These are phyloP conservation scores for Stegostoma tigrinum DNA, from an alignment of 2,113 vertebrate species.

Conservation along the genomic window DNA sequence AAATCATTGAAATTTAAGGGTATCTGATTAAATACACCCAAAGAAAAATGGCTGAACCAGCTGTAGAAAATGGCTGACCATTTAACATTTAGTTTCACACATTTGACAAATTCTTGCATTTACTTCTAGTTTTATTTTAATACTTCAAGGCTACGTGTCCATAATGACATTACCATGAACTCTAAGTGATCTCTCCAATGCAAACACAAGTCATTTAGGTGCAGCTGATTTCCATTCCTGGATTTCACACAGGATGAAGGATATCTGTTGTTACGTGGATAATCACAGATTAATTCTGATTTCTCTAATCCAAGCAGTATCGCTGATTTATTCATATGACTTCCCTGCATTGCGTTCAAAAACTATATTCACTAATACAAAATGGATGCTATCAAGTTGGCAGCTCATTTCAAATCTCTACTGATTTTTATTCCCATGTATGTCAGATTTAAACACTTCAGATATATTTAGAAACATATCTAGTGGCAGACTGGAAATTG, in stretches of 20 bases:
- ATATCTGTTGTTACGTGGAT: neutral
- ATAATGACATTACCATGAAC: neutral
- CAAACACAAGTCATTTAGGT: neutral
- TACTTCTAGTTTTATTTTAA: neutral
- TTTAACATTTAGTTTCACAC: neutral
- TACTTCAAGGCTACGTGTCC: neutral
- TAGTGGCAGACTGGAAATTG: neutral
- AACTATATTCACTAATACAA: neutral
- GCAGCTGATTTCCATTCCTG: neutral
- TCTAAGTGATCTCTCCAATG: neutral
- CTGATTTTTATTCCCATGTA: neutral
- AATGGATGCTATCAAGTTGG: neutral
- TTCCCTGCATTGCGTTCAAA: neutral
- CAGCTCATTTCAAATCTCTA: neutral
- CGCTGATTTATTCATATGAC: neutral
- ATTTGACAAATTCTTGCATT: neutral
- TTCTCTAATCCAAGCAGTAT: neutral
- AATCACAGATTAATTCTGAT: conserved; percentile 21
- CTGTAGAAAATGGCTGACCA: neutral
- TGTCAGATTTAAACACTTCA: neutral
- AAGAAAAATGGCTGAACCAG: neutral
- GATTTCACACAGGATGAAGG: neutral
- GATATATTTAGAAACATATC: neutral
- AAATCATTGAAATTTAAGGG: neutral
- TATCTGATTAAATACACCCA: neutral